Conservation (phyloP, 2,113 vertebrate genomes). For the Gasterosteus nipponicus region DNA sequence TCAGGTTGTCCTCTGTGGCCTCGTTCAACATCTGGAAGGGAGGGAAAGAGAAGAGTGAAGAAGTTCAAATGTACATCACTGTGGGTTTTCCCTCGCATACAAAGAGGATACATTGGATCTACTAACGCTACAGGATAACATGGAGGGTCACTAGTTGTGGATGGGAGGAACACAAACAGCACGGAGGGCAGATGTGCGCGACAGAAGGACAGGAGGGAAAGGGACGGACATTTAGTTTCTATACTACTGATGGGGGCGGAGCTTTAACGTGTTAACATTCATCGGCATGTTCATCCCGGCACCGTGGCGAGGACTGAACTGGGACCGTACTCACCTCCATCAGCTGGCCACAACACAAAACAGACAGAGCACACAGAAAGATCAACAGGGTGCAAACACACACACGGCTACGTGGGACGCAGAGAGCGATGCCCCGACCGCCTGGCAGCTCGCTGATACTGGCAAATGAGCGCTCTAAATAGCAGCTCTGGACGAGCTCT, state of each 20-base stretch:
- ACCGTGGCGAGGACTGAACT: slow-evolving; percentile 21
- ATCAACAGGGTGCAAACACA: slow-evolving; percentile 54
- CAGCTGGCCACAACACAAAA: slow-evolving; percentile 76
- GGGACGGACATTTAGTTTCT: slow-evolving; percentile 16
- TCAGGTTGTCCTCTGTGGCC: slow-evolving; percentile 94
- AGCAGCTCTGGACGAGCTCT: slow-evolving; percentile 20
- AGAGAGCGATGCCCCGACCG: slow-evolving; percentile 17
- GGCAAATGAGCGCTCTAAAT: slow-evolving; percentile 33
- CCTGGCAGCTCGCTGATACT: slow-evolving; percentile 23
- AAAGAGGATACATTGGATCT: slow-evolving; percentile 6
- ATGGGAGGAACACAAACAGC: slow-evolving; percentile 3
- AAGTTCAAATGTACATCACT: neutral
- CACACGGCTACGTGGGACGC: slow-evolving; percentile 36
- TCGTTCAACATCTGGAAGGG: slow-evolving; percentile 87
- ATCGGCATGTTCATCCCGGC: slow-evolving; percentile 23
- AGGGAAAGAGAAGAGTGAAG: neutral
- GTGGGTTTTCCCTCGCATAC: neutral
- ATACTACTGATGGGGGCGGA: slow-evolving; percentile 13
- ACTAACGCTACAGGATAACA: slow-evolving; percentile 25
- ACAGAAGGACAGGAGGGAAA: slow-evolving; percentile 9
- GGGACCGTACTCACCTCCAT: slow-evolving; percentile 77
- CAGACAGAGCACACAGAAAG: slow-evolving; percentile 63
- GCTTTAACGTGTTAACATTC: slow-evolving; percentile 32
- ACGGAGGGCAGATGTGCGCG: slow-evolving; percentile 21
- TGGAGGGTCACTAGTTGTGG: slow-evolving; percentile 2